Evolutionary conservation across 37 sponge, comb jelly and placozoan species (phyloP).

Genomic region (Hormiphora californensis): DNA sequence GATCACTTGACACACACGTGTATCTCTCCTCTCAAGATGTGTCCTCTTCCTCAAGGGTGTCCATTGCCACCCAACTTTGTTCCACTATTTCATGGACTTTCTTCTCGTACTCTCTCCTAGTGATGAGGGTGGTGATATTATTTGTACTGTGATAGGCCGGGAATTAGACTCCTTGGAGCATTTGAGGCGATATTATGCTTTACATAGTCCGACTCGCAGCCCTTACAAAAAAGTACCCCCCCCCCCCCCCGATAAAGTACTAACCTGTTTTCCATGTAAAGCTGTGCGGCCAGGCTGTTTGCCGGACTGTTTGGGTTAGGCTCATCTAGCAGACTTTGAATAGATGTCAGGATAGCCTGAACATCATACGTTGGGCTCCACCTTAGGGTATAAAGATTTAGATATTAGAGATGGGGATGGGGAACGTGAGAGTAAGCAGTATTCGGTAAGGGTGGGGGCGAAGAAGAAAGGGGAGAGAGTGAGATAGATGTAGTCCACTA

Average conservation of each 20-base stretch:
- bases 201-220: no score
- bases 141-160: neutral
- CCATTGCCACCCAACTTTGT: conserved; percentile 83
- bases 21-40: no score
- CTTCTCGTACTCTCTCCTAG: conserved; percentile 91
- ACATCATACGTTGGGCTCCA: conserved; percentile 99
- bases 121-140: neutral
- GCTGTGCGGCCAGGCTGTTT: conserved; percentile 98
- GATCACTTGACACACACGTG: no score
- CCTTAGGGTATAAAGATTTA: neutral
- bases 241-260: no score
- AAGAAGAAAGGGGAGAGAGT: no score
- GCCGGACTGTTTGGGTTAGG: conserved; percentile 99
- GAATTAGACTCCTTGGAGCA: neutral
- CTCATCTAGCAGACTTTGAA: conserved; percentile 94
- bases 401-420: neutral
- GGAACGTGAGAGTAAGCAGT: no score
- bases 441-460: no score
- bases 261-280: conserved; percentile 88
- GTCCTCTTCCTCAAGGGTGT: neutral
- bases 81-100: conserved; percentile 94
- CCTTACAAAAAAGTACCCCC: no score
- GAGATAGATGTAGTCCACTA: no score
- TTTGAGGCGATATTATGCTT: neutral
- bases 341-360: conserved; percentile 97